phyloP scores from a whole-genome alignment of 2,113 vertebrate genomes.

The Gambusia holbrooki region DNA sequence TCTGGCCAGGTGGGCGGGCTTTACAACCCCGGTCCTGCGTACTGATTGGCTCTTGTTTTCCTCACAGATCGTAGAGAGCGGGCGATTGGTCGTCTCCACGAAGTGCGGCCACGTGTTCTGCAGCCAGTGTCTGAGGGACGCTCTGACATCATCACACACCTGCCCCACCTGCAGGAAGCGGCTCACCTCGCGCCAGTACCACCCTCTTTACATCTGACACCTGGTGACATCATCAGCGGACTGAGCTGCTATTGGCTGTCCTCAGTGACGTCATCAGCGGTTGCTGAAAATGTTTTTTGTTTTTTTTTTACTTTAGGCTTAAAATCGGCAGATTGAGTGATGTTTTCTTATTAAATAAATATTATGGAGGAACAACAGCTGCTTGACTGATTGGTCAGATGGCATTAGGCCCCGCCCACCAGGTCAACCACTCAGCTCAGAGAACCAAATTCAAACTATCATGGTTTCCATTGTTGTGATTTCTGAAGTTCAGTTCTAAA shows the following conservation, averaged over 20 bases:
- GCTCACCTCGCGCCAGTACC: conserved; percentile 91
- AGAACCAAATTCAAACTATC: too few relatives aligned
- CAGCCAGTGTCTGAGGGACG: conserved; percentile 92
- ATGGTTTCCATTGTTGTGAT: too few relatives aligned
- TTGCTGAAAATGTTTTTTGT: not conserved
- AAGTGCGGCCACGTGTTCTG: conserved; percentile 96
- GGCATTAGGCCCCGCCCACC: not conserved
- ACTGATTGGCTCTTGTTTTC: conserved; percentile 29
- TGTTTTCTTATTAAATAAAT: not conserved
- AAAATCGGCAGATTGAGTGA: not conserved
- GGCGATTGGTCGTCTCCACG: conserved; percentile 92
- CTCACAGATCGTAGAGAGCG: conserved; percentile 89
- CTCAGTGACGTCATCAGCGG: not conserved
- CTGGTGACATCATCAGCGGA: not conserved
- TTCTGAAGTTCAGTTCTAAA: too few relatives aligned
- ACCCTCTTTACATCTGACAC: conserved; percentile 94
- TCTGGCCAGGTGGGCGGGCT: not conserved
- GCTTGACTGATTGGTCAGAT: not conserved
- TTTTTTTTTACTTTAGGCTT: not conserved
- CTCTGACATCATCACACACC: conserved; percentile 86
- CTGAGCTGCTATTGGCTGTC: conserved; percentile 8
- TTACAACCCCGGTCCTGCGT: not conserved
- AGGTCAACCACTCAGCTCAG: not conserved
- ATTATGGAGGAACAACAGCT: not conserved
- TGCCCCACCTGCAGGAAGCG: conserved; percentile 95